Evolutionary conservation across 1,140 invertebrate genomes (phyloP).

Genomic region (Agrilus planipennis): DNA sequence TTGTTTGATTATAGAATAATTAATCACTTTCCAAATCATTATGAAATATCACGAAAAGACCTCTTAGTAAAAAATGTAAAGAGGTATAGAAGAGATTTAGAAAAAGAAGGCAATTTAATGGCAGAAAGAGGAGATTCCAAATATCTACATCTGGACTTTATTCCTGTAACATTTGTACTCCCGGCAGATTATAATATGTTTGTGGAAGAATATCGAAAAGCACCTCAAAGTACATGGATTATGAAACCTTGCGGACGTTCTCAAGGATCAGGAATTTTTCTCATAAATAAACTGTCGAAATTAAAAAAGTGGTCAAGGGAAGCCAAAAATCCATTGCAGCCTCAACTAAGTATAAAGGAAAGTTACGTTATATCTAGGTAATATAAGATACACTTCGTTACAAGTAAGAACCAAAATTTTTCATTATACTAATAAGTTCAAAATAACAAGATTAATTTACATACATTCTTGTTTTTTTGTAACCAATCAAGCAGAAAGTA

Average conservation of each 20-base stretch:
- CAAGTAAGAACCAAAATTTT: neutral
- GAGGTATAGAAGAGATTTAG: constrained; percentile 80
- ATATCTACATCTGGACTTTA: constrained; percentile 76
- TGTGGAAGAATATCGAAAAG: constrained; percentile 86
- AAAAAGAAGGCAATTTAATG: constrained; percentile 76
- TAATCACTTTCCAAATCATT: constrained; percentile 90
- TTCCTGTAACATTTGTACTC: constrained; percentile 85
- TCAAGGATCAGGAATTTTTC: constrained; percentile 76
- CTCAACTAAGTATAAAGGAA: constrained; percentile 71
- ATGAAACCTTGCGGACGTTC: constrained; percentile 94
- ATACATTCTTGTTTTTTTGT: neutral
- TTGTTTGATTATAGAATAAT: constrained; percentile 49
- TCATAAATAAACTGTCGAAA: constrained; percentile 82
- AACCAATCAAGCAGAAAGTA: neutral
- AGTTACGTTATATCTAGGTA: constrained; percentile 80
- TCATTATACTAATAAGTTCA: constrained; percentile 5
- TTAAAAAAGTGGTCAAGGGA: constrained; percentile 79
- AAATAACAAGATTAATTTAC: neutral
- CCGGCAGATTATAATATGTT: constrained; percentile 94
- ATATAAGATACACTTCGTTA: neutral
- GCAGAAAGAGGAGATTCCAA: constrained; percentile 65
- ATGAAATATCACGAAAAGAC: constrained; percentile 89
- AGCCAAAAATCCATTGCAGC: constrained; percentile 70
- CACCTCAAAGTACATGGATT: constrained; percentile 89
- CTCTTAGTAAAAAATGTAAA: constrained; percentile 93